Percentiles rank a stretch among this genome's conserved stretches.
These are phyloP conservation scores for Sarcophaga bullata DNA, from an alignment of 1,140 invertebrate genomes.

Conservation along the genomic window DNA sequence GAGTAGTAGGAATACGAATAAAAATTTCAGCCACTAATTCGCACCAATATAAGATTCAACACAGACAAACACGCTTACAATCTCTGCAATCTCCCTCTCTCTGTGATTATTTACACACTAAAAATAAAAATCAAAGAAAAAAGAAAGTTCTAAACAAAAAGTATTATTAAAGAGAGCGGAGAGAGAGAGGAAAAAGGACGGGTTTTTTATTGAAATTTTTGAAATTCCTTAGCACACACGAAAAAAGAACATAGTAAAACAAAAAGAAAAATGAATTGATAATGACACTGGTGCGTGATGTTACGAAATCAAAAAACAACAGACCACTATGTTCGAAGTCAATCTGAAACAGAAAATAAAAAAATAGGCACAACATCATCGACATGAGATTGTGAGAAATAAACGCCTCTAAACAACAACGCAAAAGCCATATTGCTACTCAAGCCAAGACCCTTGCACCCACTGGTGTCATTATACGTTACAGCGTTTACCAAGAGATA, in stretches of 20 bases:
- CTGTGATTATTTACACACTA: no score
- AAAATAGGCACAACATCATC: neutral
- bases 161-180: no score
- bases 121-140: neutral
- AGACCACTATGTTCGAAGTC: constrained; percentile 5
- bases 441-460: neutral
- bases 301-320: constrained; percentile 27
- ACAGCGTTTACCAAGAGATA: neutral
- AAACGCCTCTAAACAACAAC: constrained; percentile 29
- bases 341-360: neutral
- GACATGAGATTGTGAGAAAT: constrained; percentile 1
- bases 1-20: no score
- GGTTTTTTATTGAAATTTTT: constrained; percentile 44
- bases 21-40: neutral
- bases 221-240: constrained; percentile 38
- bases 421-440: neutral
- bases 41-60: constrained; percentile 4
- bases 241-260: neutral
- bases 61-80: neutral
- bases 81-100: neutral
- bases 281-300: constrained; percentile 14
- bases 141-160: neutral
- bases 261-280: constrained; percentile 21
- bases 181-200: neutral
- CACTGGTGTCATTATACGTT: neutral